Evolutionary conservation across 2,113 vertebrate genomes (phyloP), one percentile per base, ranked within the genome.

Genomic region (Sardina pilchardus): DNA sequence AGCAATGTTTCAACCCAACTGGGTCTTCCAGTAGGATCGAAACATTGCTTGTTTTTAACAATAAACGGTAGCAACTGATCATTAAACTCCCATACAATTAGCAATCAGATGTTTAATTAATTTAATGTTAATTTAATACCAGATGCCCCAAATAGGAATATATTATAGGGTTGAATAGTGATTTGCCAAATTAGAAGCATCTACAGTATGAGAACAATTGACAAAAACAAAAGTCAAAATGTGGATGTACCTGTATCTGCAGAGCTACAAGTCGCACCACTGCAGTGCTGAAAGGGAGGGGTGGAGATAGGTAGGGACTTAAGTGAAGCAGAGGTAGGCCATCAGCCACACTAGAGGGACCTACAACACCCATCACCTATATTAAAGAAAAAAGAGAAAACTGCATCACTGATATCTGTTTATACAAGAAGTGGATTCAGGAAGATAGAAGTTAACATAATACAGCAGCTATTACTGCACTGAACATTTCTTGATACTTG

Each of bases 331-430:
- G 96, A 87, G 98, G 98, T 85, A 99, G 96, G 89, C 98, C 98
- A 14, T 99, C 98, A 81, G 98, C 98, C 94, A 99, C 98, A 91
- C 98, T 99, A 93, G 98, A 99, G 87, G 98, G 98, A 91, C 98
- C 98, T 86, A 99, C 98, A 86, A 99, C 98, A 88, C 98, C 98
- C 98, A 99, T 99, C 92, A 99, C 98, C 98, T 99, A 94, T 89
- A 95, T 95, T 92, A 83, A 10, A 26, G 53, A 86, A 81, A 89
- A 59, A 88, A 81, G 63, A 12, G 83, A 30, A 56, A 48, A 43
- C 10, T 80, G n/a, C 39, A 81, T 63, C 3, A 81, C n/a, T 81
- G 44, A 47, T 24, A 16, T 47, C n/a, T 75, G 34, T 47, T 26
- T 50, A 67, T 26, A 1, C 10, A 67, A 67, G 7, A 67, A n/a